Evolutionary conservation across 1,140 invertebrate genomes (phyloP).

Genomic region (Holotrichia oblita): DNA sequence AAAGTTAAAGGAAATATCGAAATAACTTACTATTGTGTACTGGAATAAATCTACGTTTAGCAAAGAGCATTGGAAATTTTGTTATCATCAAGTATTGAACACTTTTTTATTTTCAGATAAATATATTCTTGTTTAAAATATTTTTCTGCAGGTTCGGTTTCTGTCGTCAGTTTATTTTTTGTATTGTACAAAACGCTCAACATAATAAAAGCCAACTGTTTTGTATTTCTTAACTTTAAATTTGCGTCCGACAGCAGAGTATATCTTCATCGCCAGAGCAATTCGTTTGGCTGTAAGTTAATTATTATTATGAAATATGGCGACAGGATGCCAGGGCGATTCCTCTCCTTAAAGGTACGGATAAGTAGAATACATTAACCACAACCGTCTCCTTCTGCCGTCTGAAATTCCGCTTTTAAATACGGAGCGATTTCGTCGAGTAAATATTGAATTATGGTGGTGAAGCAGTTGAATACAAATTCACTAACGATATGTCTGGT

Average conservation of each 20-base stretch:
- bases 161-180: too few relatives aligned
- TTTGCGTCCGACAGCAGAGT: neutral
- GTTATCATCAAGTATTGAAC: too few relatives aligned
- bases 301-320: slow-evolving; percentile 37
- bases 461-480: neutral
- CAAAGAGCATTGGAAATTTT: too few relatives aligned
- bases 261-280: neutral
- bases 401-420: neutral
- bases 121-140: too few relatives aligned
- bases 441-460: slow-evolving; percentile 31
- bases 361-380: slow-evolving; percentile 3
- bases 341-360: neutral
- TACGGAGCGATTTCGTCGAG: slow-evolving; percentile 10
- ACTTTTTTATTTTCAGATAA: too few relatives aligned
- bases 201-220: neutral
- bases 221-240: neutral
- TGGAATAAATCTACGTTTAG: too few relatives aligned
- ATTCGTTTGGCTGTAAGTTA: slow-evolving; percentile 1
- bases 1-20: too few relatives aligned
- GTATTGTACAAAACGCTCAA: neutral
- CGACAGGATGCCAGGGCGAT: slow-evolving; percentile 21
- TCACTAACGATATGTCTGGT: too few relatives aligned
- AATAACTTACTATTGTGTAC: too few relatives aligned
- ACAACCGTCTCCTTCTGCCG: neutral
- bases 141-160: too few relatives aligned